Percentiles rank a stretch among this genome's conserved stretches.
Evolutionary conservation across 2,888 invertebrate species (phyloP).

Genomic region (Orchesella flavescens): DNA sequence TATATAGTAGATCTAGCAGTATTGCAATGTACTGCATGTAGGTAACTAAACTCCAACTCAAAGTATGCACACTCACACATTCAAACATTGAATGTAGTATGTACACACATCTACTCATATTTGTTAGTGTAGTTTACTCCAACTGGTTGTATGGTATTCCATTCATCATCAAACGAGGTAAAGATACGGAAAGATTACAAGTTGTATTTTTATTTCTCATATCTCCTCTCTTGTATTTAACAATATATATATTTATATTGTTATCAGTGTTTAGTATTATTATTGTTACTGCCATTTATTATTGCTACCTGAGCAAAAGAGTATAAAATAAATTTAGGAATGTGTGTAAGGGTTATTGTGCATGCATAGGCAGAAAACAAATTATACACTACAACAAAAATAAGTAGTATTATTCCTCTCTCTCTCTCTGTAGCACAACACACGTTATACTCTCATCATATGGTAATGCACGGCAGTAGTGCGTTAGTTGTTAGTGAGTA

Average conservation of each 20-base stretch:
- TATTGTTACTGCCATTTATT: not conserved
- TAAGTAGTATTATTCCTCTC: not conserved
- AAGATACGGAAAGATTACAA: slow-evolving; percentile 3
- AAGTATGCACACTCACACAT: not conserved
- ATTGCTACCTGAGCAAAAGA: not conserved
- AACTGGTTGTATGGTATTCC: slow-evolving; percentile 29
- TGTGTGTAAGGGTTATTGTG: not conserved
- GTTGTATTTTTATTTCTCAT: slow-evolving; percentile 5
- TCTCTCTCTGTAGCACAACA: no score
- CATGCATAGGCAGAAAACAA: slow-evolving; percentile 11
- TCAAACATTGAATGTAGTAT: not conserved
- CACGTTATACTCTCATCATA: not conserved
- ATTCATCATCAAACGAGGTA: slow-evolving; percentile 19
- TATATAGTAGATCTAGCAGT: no score
- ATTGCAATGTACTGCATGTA: not conserved
- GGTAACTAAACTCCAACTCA: not conserved
- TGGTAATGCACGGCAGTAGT: not conserved
- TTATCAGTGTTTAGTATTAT: slow-evolving; percentile 12
- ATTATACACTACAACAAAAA: not conserved
- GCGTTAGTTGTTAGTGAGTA: not conserved
- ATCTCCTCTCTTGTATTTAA: not conserved
- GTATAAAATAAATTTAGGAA: not conserved
- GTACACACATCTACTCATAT: no score
- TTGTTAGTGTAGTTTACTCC: slow-evolving; percentile 9
- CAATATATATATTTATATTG: slow-evolving; percentile 17